A percentile compares a stretch with the other conserved stretches of the same genome.
Conservation (phyloP, 2,888 invertebrate species). For the Margaritifera margaritifera region DNA sequence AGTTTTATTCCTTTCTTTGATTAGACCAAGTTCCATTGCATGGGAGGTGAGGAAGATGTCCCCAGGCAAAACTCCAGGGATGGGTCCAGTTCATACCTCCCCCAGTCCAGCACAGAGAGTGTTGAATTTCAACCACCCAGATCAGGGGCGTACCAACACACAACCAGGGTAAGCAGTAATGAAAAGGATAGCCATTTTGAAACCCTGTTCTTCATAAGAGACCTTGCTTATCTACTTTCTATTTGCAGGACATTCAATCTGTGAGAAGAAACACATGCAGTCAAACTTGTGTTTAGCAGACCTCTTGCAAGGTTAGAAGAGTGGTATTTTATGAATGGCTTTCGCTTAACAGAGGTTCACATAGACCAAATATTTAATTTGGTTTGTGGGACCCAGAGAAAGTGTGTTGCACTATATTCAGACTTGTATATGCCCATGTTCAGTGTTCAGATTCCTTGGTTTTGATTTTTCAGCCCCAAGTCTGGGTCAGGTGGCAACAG, state of each 20-base stretch:
- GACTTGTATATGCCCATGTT: background rate
- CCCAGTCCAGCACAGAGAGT: constrained; percentile 62
- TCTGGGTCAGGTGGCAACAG: constrained; percentile 57
- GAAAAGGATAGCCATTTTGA: too few species aligned
- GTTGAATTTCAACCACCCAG: constrained; percentile 50
- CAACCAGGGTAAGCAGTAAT: constrained; percentile 9
- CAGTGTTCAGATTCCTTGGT: background rate
- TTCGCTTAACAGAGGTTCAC: too few species aligned
- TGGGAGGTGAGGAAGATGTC: constrained; percentile 95
- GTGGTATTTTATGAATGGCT: too few species aligned
- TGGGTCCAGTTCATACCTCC: constrained; percentile 44
- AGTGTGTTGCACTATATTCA: background rate
- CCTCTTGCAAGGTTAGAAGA: too few species aligned
- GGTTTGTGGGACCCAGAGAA: background rate
- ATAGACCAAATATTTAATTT: too few species aligned
- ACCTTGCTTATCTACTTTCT: too few species aligned
- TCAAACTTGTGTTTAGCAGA: too few species aligned
- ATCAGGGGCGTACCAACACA: constrained; percentile 9
- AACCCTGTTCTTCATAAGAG: too few species aligned
- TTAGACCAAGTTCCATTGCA: constrained; percentile 86
- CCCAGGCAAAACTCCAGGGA: constrained; percentile 65
- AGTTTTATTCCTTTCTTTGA: constrained; percentile 23
- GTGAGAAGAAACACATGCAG: too few species aligned
- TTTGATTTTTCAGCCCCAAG: constrained; percentile 7
- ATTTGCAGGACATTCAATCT: too few species aligned